Conservation (phyloP, 2,888 invertebrate genomes). For the Resseliella maxima region DNA sequence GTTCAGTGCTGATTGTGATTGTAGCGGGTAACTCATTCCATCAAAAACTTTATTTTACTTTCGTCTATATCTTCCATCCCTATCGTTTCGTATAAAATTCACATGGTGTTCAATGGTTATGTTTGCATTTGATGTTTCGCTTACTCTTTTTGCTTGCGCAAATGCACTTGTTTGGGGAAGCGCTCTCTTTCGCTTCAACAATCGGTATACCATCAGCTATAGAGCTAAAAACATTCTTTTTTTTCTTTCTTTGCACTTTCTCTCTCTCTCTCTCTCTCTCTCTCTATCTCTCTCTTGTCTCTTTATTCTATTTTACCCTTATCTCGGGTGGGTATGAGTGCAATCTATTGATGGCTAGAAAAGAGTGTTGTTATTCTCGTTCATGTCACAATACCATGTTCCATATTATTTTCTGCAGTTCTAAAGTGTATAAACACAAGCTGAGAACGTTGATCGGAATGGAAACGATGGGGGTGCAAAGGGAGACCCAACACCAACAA, state of each 20-base stretch:
- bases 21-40: background rate
- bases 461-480: background rate
- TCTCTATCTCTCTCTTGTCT: no score
- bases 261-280: no score
- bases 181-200: slow-evolving; percentile 6
- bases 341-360: slow-evolving; percentile 45
- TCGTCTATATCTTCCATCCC: slow-evolving; percentile 21
- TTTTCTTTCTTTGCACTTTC: no score
- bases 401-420: slow-evolving; percentile 35
- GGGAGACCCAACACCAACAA: background rate
- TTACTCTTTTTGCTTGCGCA: background rate
- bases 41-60: background rate
- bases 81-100: slow-evolving; percentile 10
- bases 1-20: slow-evolving; percentile 1
- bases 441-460: background rate
- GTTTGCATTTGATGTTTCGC: slow-evolving; percentile 31
- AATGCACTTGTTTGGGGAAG: slow-evolving; percentile 23
- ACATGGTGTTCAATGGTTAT: slow-evolving; percentile 36
- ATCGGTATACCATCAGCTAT: background rate
- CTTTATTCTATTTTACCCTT: slow-evolving; percentile 36
- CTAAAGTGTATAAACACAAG: slow-evolving; percentile 45
- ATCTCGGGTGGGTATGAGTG: slow-evolving; percentile 26
- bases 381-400: slow-evolving; percentile 53
- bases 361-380: slow-evolving; percentile 51
- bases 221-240: background rate